Conservation (phyloP, 2,113 vertebrate species). For the Rhineura floridana region DNA sequence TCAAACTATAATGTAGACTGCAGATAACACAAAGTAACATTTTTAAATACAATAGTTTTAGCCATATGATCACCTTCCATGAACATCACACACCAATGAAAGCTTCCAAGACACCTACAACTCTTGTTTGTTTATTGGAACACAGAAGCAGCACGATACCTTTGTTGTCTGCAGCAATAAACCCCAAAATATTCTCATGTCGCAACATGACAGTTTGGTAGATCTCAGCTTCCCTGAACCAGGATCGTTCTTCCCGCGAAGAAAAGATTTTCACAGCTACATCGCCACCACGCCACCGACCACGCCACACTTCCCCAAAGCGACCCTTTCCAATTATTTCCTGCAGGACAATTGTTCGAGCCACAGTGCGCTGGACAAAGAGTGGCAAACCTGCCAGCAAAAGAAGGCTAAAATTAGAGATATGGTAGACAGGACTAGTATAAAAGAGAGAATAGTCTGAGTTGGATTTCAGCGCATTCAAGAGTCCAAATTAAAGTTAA, state of each 20-base stretch:
- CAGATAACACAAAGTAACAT: neutral
- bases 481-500: neutral
- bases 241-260: constrained; percentile 95
- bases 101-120: neutral
- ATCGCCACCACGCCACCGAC: constrained; percentile 93
- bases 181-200: constrained; percentile 97
- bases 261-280: constrained; percentile 99
- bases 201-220: constrained; percentile 98
- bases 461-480: neutral
- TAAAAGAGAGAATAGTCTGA: fast-evolving
- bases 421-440: neutral
- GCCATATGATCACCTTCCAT: too few species aligned
- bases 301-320: constrained; percentile 97
- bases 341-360: constrained; percentile 95
- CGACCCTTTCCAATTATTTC: constrained; percentile 98
- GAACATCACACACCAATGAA: neutral
- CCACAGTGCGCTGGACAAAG: constrained; percentile 95
- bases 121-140: neutral
- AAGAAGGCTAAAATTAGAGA: neutral
- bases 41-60: neutral
- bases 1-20: neutral
- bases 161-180: constrained; percentile 98
- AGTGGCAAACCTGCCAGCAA: constrained; percentile 85
- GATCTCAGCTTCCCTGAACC: constrained; percentile 97
- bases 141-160: constrained; percentile 66